phyloP scores from a whole-genome alignment of 1,140 invertebrate species.

The Drosophila nigrodunni region DNA sequence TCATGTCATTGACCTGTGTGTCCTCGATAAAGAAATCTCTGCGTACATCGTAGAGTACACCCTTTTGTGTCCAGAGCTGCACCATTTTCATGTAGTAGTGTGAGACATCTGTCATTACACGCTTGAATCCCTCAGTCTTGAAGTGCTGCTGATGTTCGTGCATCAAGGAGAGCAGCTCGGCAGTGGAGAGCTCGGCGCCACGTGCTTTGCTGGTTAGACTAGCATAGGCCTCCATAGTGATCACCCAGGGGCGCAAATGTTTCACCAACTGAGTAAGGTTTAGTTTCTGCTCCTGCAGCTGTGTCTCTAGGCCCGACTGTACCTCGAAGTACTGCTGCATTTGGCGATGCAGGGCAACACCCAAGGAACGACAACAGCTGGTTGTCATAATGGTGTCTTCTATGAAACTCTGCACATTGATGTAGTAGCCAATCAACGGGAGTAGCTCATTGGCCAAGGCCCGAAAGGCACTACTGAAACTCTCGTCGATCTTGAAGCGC shows the following conservation, averaged over 20 bases:
- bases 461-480: slow-evolving; percentile 47
- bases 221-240: slow-evolving; percentile 36
- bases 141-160: slow-evolving; percentile 32
- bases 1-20: slow-evolving; percentile 36
- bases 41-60: slow-evolving; percentile 51
- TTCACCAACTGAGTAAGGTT: slow-evolving; percentile 53
- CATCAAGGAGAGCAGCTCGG: slow-evolving; percentile 54
- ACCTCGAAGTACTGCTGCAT: slow-evolving; percentile 59
- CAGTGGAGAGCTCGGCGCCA: slow-evolving; percentile 11
- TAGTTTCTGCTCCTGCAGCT: slow-evolving; percentile 41
- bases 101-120: slow-evolving; percentile 29
- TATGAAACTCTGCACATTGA: slow-evolving; percentile 63
- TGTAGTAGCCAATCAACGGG: slow-evolving; percentile 58
- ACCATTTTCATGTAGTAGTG: slow-evolving; percentile 71
- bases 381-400: slow-evolving; percentile 54
- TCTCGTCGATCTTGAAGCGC: slow-evolving; percentile 54
- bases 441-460: slow-evolving; percentile 48
- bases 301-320: slow-evolving; percentile 52
- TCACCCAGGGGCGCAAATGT: slow-evolving; percentile 60
- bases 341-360: slow-evolving; percentile 21
- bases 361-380: slow-evolving; percentile 33
- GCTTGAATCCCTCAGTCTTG: slow-evolving; percentile 19
- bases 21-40: slow-evolving; percentile 67
- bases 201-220: slow-evolving; percentile 33
- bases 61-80: slow-evolving; percentile 69